Base-by-base conservation (phyloP, 2,888 invertebrate genomes). In the Heteropelma amictum region DNA sequence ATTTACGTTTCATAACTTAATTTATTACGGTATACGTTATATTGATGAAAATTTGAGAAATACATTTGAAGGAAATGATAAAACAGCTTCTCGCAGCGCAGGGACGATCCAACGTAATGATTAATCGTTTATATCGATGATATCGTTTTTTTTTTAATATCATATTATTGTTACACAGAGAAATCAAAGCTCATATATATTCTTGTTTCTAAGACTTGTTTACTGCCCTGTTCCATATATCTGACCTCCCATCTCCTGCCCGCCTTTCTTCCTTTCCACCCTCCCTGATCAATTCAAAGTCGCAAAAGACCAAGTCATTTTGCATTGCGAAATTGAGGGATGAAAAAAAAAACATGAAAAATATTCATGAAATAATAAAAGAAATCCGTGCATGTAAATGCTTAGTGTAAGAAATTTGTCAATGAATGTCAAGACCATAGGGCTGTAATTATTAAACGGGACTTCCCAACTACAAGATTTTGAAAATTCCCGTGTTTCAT, bases 1-100 rank as follows among this genome's bases (percentile, higher is more conserved):
- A 87, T 87, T 88, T 88, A 86, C 88, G 84, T 85, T 86, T 87
- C 86, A 85, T 85, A n/a, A 85, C 83, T 83, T 87, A 85, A 88
- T 89, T 88, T 88, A 89, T 88, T 88, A 85, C 79, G 85, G 81
- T 84, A 65, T 88, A 85, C 79, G 85, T 81, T 84, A 65, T 42
- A 85, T 85, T 82, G 82, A 78, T 78, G 69, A 74, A 71, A 74
- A 77, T 82, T n/a, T n/a, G n/a, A n/a, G n/a, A n/a, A n/a, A n/a
- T n/a, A n/a, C n/a, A n/a, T n/a, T n/a, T n/a, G n/a, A n/a, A n/a
- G n/a, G n/a, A n/a, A n/a, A n/a, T n/a, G n/a, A n/a, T n/a, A n/a
- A 54, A 71, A 65, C 42, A 60, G 70, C 74, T 82, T 83, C 82
- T 81, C 82, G 85, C 82, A 85, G 85, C 85, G 80, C 79, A 86